Evolutionary conservation across 2,797 vertebrate species (phyloP), one percentile per base, ranked within the genome.

Genomic region (Coregonus suidteri): DNA sequence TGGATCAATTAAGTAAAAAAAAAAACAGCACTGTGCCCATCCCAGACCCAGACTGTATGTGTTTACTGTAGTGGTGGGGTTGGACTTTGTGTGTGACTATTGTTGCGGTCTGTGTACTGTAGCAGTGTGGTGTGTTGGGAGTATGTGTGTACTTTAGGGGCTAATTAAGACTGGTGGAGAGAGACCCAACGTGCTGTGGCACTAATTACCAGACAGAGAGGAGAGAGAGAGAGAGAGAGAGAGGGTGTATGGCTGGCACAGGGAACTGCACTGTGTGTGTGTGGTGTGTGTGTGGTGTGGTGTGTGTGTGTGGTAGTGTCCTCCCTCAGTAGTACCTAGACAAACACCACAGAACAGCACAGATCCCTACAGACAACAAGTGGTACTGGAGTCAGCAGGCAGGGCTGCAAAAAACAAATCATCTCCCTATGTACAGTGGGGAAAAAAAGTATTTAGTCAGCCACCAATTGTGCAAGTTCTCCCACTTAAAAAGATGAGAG

Each of bases 371-470:
- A 73, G 78, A 86, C 86, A 90, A 86, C 83, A 87, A 86, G 84
- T 84, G 84, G 75, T 68, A 84, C 69, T 37, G 76, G 78, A 82
- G 65, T 73, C 53, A 54, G 75, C 85, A 80, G 82, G 18, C 25
- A 18, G 31, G 35, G 6, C 86, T 83, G 83, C 52, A 88, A 91
- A 82, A 82, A 89, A 91, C 74, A 80, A 1, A 47, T 93, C 78
- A 90, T 92, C 86, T 84, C 87, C 89, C 87, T 91, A 85, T 89
- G 89, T 84, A 25, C 25, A 25, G 25, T 25, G 25, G 25, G 25
- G 25, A 0, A 25, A 25, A 25, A 25, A 25, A 25, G 25, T 25
- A 25, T 25, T 25, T 25, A 25, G 25, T 25, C 25, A 25, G 25
- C 25, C 25, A 25, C 25, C 25, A 25, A 25, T 25, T 25, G 25